Evolutionary conservation across 2,797 vertebrate species (phyloP).

Genomic region (Echeneis naucrates): DNA sequence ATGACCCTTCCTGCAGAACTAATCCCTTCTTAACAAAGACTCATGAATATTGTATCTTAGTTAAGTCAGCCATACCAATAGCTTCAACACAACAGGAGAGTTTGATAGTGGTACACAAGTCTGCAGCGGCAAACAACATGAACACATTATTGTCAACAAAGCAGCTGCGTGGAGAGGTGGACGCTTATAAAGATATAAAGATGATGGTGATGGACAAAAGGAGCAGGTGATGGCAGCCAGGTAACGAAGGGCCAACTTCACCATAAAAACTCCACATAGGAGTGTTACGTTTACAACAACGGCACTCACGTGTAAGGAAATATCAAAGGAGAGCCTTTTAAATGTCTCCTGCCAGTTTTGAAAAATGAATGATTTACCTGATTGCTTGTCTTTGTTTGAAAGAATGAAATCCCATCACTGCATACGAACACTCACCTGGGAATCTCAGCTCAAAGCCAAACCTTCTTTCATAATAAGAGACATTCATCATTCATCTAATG

Average conservation of each 20-base stretch:
- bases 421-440: background rate
- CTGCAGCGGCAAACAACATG: background rate
- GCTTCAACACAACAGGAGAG: background rate
- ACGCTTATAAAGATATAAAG: background rate
- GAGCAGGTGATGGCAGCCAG: slow-evolving; percentile 10
- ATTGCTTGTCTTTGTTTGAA: background rate
- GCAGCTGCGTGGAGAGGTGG: background rate
- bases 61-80: background rate
- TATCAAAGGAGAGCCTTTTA: background rate
- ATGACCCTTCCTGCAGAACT: background rate
- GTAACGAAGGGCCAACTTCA: slow-evolving; percentile 4
- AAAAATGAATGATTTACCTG: background rate
- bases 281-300: background rate
- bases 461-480: background rate
- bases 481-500: no score
- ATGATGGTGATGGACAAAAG: slow-evolving; percentile 28
- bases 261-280: background rate
- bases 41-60: background rate
- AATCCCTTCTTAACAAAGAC: background rate
- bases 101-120: background rate
- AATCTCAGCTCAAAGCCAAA: background rate
- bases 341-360: background rate
- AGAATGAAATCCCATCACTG: background rate
- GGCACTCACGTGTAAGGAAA: background rate
- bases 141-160: background rate